Conservation (phyloP, 2,797 vertebrate species). For the Rhadinocentrus ornatus region DNA sequence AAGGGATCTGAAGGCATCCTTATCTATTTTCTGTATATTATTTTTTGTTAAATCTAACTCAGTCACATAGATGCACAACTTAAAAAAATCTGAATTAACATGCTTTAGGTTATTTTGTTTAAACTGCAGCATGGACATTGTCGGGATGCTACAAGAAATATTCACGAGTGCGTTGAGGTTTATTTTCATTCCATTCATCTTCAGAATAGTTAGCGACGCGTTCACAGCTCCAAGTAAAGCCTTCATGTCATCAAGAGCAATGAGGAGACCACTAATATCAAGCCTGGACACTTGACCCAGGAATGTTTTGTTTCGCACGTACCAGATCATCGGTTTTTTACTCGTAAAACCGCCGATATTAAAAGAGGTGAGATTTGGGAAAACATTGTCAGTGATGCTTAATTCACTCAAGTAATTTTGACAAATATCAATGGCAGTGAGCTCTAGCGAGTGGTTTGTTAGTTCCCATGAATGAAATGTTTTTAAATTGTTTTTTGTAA, state of each 20-base stretch:
- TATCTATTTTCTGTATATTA: constrained; percentile 29
- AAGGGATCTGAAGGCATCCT: constrained; percentile 51
- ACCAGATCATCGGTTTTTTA: constrained; percentile 45
- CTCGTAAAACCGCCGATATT: constrained; percentile 30
- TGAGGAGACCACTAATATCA: constrained; percentile 62
- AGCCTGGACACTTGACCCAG: constrained; percentile 65
- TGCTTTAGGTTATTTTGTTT: constrained; percentile 51
- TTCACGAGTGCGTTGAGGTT: constrained; percentile 58
- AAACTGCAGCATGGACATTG: constrained; percentile 66
- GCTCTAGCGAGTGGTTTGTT: constrained; percentile 59
- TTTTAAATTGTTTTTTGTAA: constrained; percentile 50
- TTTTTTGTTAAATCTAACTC: constrained; percentile 62
- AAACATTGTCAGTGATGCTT: constrained; percentile 58
- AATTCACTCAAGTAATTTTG: constrained; percentile 67
- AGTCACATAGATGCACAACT: constrained; percentile 57
- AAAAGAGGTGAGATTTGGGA: constrained; percentile 67
- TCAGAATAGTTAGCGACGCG: constrained; percentile 60
- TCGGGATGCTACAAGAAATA: constrained; percentile 75
- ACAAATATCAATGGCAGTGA: constrained; percentile 66
- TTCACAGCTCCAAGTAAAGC: constrained; percentile 64
- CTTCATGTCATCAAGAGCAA: constrained; percentile 43
- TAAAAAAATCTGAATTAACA: constrained; percentile 51
- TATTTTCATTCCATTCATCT: constrained; percentile 63
- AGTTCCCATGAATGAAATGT: constrained; percentile 67
- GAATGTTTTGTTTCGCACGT: constrained; percentile 57